Percentiles rank a stretch among this genome's conserved stretches.
These are phyloP conservation scores for Plectrocnemia conspersa DNA, from an alignment of 1,140 invertebrate species.

Conservation along the genomic window DNA sequence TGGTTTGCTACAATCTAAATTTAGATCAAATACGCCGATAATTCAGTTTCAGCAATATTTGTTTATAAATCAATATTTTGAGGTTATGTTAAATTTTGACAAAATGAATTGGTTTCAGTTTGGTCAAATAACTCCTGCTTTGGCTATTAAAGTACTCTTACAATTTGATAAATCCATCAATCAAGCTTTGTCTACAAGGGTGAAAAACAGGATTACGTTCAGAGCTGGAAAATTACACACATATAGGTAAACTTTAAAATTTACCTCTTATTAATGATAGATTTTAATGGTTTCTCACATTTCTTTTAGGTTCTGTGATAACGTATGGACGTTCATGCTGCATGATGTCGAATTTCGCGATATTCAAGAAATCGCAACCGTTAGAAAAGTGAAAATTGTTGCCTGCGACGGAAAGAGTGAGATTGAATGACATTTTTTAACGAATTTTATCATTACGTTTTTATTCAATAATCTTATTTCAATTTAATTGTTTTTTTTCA, in stretches of 20 bases:
- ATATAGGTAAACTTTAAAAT: slow-evolving; percentile 61
- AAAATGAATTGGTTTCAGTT: too few relatives aligned
- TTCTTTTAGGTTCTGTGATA: slow-evolving; percentile 85
- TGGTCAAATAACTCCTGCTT: slow-evolving; percentile 89
- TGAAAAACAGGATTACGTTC: slow-evolving; percentile 89
- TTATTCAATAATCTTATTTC: slow-evolving; percentile 27
- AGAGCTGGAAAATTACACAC: slow-evolving; percentile 97
- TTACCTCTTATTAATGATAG: background rate
- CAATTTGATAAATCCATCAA: slow-evolving; percentile 98
- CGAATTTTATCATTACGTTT: slow-evolving; percentile 26
- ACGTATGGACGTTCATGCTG: slow-evolving; percentile 99
- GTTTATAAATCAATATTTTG: too few relatives aligned
- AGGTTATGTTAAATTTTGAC: too few relatives aligned
- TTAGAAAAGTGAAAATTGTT: slow-evolving; percentile 98
- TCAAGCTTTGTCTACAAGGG: slow-evolving; percentile 83
- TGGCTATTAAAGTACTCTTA: slow-evolving; percentile 88
- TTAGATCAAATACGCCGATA: too few relatives aligned
- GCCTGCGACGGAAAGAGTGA: slow-evolving; percentile 98
- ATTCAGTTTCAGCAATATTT: too few relatives aligned
- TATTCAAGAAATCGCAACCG: slow-evolving; percentile 88
- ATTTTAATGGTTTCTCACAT: background rate
- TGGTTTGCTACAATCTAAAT: too few relatives aligned
- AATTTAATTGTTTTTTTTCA: slow-evolving; percentile 16
- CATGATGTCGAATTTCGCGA: slow-evolving; percentile 98
- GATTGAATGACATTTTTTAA: slow-evolving; percentile 39